A percentile compares a stretch with the other conserved stretches of the same genome.
Evolutionary conservation across 2,113 vertebrate genomes (phyloP).

Genomic region (Taurulus bubalis): DNA sequence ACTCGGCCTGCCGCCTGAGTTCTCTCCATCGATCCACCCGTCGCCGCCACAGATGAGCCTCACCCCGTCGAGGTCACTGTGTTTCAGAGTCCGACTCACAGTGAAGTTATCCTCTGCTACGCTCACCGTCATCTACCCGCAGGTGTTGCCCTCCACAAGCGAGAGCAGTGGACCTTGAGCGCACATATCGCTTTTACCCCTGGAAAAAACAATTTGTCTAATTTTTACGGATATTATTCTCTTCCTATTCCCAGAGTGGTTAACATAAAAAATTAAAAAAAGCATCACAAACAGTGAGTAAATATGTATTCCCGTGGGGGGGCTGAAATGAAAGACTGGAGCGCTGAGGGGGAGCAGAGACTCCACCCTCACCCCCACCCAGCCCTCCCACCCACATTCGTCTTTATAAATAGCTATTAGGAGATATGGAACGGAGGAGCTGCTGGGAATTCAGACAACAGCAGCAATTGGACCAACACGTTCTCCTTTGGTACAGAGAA

Average conservation of each 20-base stretch:
- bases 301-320: constrained; percentile 51
- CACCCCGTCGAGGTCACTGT: constrained; percentile 26
- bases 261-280: constrained; percentile 45
- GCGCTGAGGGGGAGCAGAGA: constrained; percentile 34
- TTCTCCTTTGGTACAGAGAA: constrained; percentile 42
- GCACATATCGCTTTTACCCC: background rate
- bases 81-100: background rate
- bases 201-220: constrained; percentile 23
- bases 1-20: constrained; percentile 19
- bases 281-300: constrained; percentile 54
- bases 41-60: background rate
- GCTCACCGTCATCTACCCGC: background rate
- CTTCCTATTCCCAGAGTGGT: constrained; percentile 31
- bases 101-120: constrained; percentile 1
- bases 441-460: constrained; percentile 53
- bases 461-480: constrained; percentile 48
- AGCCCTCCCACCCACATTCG: background rate
- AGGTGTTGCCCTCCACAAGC: background rate
- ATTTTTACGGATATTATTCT: constrained; percentile 16
- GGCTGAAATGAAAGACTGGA: constrained; percentile 54
- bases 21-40: constrained; percentile 22
- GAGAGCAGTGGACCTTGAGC: constrained; percentile 4
- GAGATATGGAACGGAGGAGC: constrained; percentile 52
- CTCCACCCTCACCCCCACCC: constrained; percentile 16
- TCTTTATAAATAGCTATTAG: constrained; percentile 71